phyloP scores from a whole-genome alignment of 2,797 vertebrate species.

The Sebastes vulpes region DNA sequence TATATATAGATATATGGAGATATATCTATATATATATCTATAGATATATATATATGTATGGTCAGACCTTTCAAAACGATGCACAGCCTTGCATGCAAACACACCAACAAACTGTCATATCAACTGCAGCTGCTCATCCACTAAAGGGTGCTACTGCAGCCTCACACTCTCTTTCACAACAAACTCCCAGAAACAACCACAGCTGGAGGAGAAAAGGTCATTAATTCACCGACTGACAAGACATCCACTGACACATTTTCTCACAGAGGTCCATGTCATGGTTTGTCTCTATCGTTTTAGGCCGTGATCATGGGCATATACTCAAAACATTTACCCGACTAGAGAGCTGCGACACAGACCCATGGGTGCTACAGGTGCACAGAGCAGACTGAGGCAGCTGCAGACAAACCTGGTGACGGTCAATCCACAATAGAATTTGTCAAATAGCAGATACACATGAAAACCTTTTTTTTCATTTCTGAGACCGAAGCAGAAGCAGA shows the following conservation, averaged over 20 bases:
- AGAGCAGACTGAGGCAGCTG: constrained; percentile 86
- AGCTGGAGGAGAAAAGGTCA: constrained; percentile 28
- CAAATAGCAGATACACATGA: constrained; percentile 43
- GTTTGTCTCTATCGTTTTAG: constrained; percentile 56
- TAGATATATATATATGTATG: no score
- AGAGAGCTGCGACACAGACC: constrained; percentile 81
- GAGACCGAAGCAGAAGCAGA: constrained; percentile 87
- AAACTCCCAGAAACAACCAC: neutral
- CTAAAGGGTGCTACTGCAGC: neutral
- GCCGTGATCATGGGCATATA: constrained; percentile 94
- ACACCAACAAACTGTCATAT: neutral
- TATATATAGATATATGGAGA: no score
- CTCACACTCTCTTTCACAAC: neutral
- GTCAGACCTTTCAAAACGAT: neutral
- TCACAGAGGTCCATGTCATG: constrained; percentile 22
- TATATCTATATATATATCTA: no score
- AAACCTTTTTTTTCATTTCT: constrained; percentile 71
- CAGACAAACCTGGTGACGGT: constrained; percentile 82
- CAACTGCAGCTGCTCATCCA: neutral
- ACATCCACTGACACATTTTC: constrained; percentile 48
- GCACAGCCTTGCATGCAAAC: constrained; percentile 2
- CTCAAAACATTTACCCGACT: constrained; percentile 97
- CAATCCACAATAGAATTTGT: constrained; percentile 59
- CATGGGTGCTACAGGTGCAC: constrained; percentile 76
- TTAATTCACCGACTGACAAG: constrained; percentile 35